Evolutionary conservation across 1,140 invertebrate species (phyloP).

Genomic region (Mactra quadrangularis): DNA sequence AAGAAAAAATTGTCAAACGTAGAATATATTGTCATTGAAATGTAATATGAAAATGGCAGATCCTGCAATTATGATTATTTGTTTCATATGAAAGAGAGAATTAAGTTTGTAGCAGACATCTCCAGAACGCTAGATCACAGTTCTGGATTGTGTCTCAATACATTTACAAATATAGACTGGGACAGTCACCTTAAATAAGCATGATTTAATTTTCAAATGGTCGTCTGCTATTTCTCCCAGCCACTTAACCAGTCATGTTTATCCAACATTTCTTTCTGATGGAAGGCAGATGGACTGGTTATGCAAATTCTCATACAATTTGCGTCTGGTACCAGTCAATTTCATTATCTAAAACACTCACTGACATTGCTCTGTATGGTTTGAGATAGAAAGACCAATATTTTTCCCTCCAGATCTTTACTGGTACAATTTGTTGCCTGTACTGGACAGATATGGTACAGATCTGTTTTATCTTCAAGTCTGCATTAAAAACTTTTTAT

Average conservation of each 20-base stretch:
- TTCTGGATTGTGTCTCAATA: constrained; percentile 33
- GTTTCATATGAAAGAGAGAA: too few relatives aligned
- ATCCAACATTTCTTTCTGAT: constrained; percentile 46
- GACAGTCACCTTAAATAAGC: constrained; percentile 50
- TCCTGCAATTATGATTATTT: too few relatives aligned
- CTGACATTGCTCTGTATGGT: constrained; percentile 26
- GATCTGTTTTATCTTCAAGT: too few relatives aligned
- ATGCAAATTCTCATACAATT: constrained; percentile 57
- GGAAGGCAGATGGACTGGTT: constrained; percentile 42
- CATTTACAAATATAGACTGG: constrained; percentile 56
- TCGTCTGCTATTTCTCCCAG: constrained; percentile 29
- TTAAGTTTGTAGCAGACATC: too few relatives aligned
- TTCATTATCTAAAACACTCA: constrained; percentile 48
- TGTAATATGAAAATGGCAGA: too few relatives aligned
- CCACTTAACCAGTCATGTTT: constrained; percentile 48
- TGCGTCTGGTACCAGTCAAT: constrained; percentile 47
- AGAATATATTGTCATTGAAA: too few relatives aligned
- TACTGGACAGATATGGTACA: constrained; percentile 12
- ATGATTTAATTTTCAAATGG: constrained; percentile 58
- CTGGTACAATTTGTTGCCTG: constrained; percentile 10
- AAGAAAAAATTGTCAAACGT: too few relatives aligned
- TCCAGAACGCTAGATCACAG: background rate
- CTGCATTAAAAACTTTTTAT: too few relatives aligned
- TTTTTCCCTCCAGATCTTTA: background rate
- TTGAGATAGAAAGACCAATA: constrained; percentile 17